A percentile compares a stretch with the other conserved stretches of the same genome.
These are phyloP conservation scores for Anolis apletophallus DNA, from an alignment of 2,797 vertebrate genomes.

Conservation along the genomic window DNA sequence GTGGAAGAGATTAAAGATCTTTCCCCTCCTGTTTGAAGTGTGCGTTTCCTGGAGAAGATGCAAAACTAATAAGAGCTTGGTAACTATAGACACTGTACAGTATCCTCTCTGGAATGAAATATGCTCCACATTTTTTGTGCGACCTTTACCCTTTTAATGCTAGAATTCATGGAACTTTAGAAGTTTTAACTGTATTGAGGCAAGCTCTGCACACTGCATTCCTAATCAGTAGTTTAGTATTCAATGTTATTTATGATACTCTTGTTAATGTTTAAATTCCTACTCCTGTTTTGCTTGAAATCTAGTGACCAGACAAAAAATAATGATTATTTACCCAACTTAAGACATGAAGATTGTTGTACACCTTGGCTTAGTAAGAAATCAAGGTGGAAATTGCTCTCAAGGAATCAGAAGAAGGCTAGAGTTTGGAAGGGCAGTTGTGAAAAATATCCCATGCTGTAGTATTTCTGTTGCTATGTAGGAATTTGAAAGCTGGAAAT, in stretches of 20 bases:
- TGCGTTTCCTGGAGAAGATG: not conserved
- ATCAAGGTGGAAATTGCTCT: too few relatives aligned
- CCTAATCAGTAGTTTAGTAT: not conserved
- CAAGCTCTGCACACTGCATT: not conserved
- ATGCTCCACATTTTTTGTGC: not conserved
- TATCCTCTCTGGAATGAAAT: not conserved
- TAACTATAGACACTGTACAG: not conserved
- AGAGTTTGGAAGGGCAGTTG: too few relatives aligned
- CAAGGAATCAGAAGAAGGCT: too few relatives aligned
- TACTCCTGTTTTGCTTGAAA: not conserved
- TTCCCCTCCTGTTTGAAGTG: slow-evolving; percentile 3
- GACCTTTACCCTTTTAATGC: not conserved
- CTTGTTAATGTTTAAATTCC: too few relatives aligned
- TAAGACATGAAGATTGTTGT: too few relatives aligned
- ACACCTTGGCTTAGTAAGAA: too few relatives aligned
- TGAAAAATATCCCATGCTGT: too few relatives aligned
- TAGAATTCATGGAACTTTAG: not conserved
- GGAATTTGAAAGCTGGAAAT: too few relatives aligned
- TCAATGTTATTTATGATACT: not conserved
- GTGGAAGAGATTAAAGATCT: not conserved
- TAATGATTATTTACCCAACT: too few relatives aligned
- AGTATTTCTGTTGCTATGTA: too few relatives aligned
- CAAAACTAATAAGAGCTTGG: not conserved
- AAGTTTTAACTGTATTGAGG: not conserved
- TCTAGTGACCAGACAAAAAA: not conserved